Conservation (phyloP, 2,113 vertebrate genomes). For the Platysteira castanea region DNA sequence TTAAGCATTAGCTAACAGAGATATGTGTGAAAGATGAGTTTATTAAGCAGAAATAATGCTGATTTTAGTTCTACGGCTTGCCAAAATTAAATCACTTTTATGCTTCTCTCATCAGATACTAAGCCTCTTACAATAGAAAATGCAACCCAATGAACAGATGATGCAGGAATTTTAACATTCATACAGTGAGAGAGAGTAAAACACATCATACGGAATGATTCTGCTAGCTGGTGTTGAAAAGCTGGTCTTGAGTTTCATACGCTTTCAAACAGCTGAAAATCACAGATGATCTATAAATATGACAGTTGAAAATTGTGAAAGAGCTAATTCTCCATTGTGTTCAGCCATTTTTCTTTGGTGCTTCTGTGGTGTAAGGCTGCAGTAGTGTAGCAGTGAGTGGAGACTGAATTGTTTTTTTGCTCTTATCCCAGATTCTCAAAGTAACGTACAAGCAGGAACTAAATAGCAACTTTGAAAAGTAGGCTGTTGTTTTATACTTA, state of each 20-base stretch:
- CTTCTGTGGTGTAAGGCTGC: background rate
- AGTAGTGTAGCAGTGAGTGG: background rate
- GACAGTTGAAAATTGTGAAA: conserved; percentile 5
- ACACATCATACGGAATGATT: background rate
- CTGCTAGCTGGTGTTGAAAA: conserved; percentile 28
- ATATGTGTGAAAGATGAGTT: conserved; percentile 59
- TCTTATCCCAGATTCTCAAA: background rate
- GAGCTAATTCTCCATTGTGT: conserved; percentile 8
- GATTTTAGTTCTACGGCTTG: conserved; percentile 58
- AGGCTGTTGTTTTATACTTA: background rate
- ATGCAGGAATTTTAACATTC: conserved; percentile 43
- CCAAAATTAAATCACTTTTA: conserved; percentile 65
- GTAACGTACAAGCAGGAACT: background rate
- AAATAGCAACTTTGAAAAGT: background rate
- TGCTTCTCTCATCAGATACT: conserved; percentile 60
- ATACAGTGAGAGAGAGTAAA: conserved; percentile 1
- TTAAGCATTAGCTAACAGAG: conserved; percentile 58
- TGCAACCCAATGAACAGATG: conserved; percentile 43
- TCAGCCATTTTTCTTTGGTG: background rate
- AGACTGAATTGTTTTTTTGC: background rate
- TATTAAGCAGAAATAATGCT: conserved; percentile 68
- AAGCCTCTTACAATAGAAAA: conserved; percentile 60
- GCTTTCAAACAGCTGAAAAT: conserved; percentile 32
- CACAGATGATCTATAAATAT: conserved; percentile 33
- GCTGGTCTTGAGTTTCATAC: conserved; percentile 13